Conservation (phyloP, 37 sponge, comb jelly and placozoan species). For the Aplysina aerophoba region DNA sequence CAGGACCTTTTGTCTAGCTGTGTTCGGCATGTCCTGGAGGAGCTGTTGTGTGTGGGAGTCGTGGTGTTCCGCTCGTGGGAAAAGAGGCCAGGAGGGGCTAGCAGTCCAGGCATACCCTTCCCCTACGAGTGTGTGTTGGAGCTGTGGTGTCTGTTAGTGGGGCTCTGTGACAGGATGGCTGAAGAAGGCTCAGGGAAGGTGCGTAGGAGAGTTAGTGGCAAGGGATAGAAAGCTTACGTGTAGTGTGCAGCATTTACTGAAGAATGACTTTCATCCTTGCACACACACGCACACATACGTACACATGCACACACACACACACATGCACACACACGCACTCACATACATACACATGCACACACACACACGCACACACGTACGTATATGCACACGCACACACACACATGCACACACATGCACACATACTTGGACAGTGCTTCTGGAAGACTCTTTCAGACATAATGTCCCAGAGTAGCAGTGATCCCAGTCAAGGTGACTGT, state of each 20-base stretch:
- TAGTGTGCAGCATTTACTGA: too few species aligned
- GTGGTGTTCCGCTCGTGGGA: not conserved
- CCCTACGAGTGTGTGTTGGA: conserved; percentile 26
- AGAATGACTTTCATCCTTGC: too few species aligned
- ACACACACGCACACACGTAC: too few species aligned
- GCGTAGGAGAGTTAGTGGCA: not conserved
- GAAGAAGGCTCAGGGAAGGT: not conserved
- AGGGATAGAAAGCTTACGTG: too few species aligned
- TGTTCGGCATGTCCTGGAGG: conserved; percentile 11
- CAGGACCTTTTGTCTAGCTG: not conserved
- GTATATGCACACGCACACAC: too few species aligned
- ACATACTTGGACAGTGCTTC: not conserved
- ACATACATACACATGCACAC: too few species aligned
- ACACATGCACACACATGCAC: not conserved
- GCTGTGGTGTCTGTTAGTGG: conserved; percentile 28
- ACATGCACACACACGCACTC: too few species aligned
- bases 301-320: too few species aligned
- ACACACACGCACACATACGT: too few species aligned
- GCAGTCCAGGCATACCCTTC: not conserved
- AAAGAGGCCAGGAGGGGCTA: not conserved
- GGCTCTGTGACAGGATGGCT: conserved; percentile 7
- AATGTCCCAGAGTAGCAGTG: not conserved
- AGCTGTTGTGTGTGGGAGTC: not conserved
- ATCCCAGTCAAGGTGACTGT: not conserved
- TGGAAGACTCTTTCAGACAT: not conserved